Conservation (phyloP, 2,113 vertebrate genomes). For the Sphaerodactylus townsendi region DNA sequence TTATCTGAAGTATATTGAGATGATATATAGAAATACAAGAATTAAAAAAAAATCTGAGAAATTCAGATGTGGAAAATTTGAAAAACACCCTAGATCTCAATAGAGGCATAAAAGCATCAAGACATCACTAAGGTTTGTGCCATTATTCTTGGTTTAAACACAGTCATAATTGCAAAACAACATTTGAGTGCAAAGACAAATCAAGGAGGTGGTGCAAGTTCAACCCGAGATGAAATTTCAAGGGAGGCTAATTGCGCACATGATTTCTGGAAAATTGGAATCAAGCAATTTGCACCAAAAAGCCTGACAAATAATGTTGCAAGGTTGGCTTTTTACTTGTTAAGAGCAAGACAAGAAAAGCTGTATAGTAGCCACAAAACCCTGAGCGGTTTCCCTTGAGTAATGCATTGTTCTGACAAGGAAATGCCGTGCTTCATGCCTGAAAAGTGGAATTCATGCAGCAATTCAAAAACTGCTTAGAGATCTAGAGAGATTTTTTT, state of each 20-base stretch:
- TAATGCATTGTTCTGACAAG: constrained; percentile 35
- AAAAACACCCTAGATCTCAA: not conserved
- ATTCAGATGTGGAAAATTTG: too few relatives aligned
- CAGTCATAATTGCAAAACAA: not conserved
- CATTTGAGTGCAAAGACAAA: not conserved
- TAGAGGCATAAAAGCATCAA: not conserved
- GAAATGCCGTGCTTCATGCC: too few relatives aligned
- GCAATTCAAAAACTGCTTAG: constrained; percentile 39
- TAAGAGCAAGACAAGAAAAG: too few relatives aligned
- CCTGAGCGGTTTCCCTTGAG: constrained; percentile 28
- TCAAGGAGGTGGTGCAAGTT: not conserved
- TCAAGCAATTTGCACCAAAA: not conserved
- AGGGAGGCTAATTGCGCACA: constrained; percentile 29
- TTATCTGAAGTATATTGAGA: too few relatives aligned
- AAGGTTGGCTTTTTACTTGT: too few relatives aligned
- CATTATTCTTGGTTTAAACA: not conserved
- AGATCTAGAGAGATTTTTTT: too few relatives aligned
- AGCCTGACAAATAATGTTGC: constrained; percentile 23
- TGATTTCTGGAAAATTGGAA: constrained; percentile 17
- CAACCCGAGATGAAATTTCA: not conserved
- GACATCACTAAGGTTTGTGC: not conserved
- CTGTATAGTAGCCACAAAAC: too few relatives aligned
- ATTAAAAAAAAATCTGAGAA: too few relatives aligned
- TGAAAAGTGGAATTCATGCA: too few relatives aligned
- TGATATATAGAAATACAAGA: too few relatives aligned